Base-by-base conservation (phyloP, 2,888 invertebrate species). In the Campoplex nolae region DNA sequence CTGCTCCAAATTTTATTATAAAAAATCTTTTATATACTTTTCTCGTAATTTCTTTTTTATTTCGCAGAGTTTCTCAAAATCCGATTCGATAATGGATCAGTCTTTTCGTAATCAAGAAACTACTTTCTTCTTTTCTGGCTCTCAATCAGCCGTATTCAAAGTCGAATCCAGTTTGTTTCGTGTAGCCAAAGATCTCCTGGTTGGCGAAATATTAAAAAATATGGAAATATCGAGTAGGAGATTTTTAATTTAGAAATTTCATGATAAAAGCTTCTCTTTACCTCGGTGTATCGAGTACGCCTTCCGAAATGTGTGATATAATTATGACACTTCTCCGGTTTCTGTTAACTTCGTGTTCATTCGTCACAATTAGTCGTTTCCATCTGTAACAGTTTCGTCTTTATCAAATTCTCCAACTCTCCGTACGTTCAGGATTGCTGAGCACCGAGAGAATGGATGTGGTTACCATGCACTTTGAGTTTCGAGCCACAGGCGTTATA, bases 401-500 rank as follows among this genome's bases (percentile, higher is more conserved):
- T 45, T 23, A 32, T 74, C 32, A 35, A n/a, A 18, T 38, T n/a
- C 38, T 51, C 56, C 51, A 11, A 51, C 62, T 67, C 35, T 56
- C 32, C 23, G 38, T 13, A 58, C 56, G 16, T 35, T 35, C 18
- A 42, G 51, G 38, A 77, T 18, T 67, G 16, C 23, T 35, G 48
- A 16, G 51, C 38, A 81, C 23, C 23, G 7, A 42, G 23, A 56
- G n/a, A 56, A 65, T 81, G 76, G 65, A 81, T 51, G 80, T 48
- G 82, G 75, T 48, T 68, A 45, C 7, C 32, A 45, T 58, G 56
- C 48, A 56, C 58, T 58, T 9, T 16, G 74, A 42, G n/a, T 75
- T 13, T 32, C 32, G 0, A 65, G 38, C 35, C 23, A 28, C 67
- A 42, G 23, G 23, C 11, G 28, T 8, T 3, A 23, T n/a, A 42